Percentiles rank a stretch among this genome's conserved stretches.
phyloP scores from a whole-genome alignment of 2,888 invertebrate genomes.

The Scaptomyza tumidula region DNA sequence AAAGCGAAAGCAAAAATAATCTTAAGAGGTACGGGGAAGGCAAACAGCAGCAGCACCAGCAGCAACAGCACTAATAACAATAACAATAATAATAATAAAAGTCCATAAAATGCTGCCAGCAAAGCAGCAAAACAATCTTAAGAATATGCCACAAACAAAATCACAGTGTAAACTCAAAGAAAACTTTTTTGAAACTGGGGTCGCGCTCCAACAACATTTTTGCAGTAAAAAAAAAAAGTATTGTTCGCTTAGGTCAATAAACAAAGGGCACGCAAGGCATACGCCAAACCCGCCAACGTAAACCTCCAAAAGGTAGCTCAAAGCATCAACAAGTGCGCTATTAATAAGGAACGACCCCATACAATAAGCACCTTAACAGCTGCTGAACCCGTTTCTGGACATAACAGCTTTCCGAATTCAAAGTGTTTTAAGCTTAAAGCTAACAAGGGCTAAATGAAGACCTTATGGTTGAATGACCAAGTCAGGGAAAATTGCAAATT shows the following conservation, averaged over 20 bases:
- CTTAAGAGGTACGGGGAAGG: neutral
- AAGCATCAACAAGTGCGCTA: constrained; percentile 1
- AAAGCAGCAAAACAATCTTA: constrained; percentile 40
- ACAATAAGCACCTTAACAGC: neutral
- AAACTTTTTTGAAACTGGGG: constrained; percentile 30
- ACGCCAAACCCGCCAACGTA: neutral
- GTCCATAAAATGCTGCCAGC: constrained; percentile 51
- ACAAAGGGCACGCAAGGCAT: constrained; percentile 25
- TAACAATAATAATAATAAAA: constrained; percentile 39
- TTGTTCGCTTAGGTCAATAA: constrained; percentile 55
- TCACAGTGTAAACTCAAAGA: constrained; percentile 56
- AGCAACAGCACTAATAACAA: neutral
- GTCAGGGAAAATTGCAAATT: neutral
- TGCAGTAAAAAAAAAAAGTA: constrained; percentile 35
- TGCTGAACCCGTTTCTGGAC: neutral
- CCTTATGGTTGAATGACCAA: constrained; percentile 13
- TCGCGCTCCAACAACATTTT: constrained; percentile 21
- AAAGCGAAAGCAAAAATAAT: neutral
- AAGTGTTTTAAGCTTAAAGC: neutral
- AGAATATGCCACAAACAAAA: constrained; percentile 46
- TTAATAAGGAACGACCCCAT: neutral
- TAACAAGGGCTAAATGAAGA: neutral
- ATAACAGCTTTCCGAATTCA: neutral
- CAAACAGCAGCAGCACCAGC: neutral
- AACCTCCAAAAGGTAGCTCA: constrained; percentile 1